Evolutionary conservation across 2,888 invertebrate genomes (phyloP).

Genomic region (Drosophila anceps): DNA sequence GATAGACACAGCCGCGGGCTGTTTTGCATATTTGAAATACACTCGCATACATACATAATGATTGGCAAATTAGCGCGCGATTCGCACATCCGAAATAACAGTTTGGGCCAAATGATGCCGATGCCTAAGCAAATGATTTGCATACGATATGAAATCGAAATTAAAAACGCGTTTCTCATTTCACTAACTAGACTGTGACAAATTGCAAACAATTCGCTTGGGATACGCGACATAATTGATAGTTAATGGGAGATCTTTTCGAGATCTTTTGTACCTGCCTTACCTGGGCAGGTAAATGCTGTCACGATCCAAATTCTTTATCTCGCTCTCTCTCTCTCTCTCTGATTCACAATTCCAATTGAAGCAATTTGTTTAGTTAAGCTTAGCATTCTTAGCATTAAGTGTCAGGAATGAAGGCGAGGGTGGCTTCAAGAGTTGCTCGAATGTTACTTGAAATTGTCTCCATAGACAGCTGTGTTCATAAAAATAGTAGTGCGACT

Average conservation of each 20-base stretch:
- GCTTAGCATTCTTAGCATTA: not conserved
- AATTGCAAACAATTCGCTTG: slow-evolving; percentile 16
- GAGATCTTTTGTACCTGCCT: not conserved
- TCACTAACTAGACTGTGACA: slow-evolving; percentile 41
- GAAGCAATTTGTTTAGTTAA: not conserved
- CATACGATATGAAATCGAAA: slow-evolving; percentile 41
- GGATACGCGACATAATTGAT: slow-evolving; percentile 16
- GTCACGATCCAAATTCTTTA: not conserved
- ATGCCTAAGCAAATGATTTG: slow-evolving; percentile 20
- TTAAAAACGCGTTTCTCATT: slow-evolving; percentile 50
- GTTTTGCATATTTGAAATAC: slow-evolving; percentile 14
- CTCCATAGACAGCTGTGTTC: too few relatives aligned
- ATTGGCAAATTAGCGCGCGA: slow-evolving; percentile 40
- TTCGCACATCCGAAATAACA: not conserved
- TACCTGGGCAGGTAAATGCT: not conserved
- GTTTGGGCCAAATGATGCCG: not conserved
- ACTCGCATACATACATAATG: slow-evolving; percentile 1
- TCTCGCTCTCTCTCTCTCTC: not conserved
- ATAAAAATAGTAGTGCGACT: too few relatives aligned
- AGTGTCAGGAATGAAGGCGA: not conserved
- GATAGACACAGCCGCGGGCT: slow-evolving; percentile 5
- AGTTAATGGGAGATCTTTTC: not conserved
- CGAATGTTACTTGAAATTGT: too few relatives aligned
- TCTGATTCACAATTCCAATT: not conserved
- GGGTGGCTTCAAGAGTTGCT: not conserved